Conservation (phyloP, 2,888 invertebrate species). For the Pheosia gnoma region DNA sequence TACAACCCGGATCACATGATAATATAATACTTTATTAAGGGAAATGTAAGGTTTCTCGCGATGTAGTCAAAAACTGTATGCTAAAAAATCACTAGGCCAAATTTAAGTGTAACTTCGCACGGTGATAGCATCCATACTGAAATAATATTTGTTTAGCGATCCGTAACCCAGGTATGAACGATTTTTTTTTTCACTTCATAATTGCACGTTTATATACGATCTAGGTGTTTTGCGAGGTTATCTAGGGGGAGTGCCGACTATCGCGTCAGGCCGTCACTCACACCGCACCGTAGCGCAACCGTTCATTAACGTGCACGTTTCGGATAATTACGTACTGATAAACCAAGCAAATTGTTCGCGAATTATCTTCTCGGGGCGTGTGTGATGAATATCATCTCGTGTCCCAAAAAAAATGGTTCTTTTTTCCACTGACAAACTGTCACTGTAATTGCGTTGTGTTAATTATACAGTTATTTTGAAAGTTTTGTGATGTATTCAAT, state of each 20-base stretch:
- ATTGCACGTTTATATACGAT: too few relatives aligned
- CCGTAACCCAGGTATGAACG: too few relatives aligned
- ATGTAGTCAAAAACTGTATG: too few relatives aligned
- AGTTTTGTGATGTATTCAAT: slow-evolving; percentile 57
- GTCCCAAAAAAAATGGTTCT: slow-evolving; percentile 52
- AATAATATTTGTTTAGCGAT: too few relatives aligned
- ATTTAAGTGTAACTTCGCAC: too few relatives aligned
- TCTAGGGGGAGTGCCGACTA: not conserved
- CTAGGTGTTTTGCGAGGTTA: not conserved
- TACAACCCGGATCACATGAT: too few relatives aligned
- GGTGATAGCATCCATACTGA: too few relatives aligned
- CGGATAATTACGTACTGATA: slow-evolving; percentile 82
- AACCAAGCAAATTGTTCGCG: slow-evolving; percentile 80
- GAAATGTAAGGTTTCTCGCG: too few relatives aligned
- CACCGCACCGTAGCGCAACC: slow-evolving; percentile 61
- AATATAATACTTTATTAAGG: too few relatives aligned
- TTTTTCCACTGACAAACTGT: slow-evolving; percentile 55
- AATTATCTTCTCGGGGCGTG: slow-evolving; percentile 66
- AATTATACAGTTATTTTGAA: slow-evolving; percentile 56
- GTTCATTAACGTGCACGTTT: slow-evolving; percentile 77
- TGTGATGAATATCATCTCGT: slow-evolving; percentile 71
- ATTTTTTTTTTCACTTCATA: too few relatives aligned
- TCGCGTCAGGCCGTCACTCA: slow-evolving; percentile 46
- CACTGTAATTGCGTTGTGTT: slow-evolving; percentile 56
- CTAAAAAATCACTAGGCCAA: too few relatives aligned